phyloP scores from a whole-genome alignment of 2,888 invertebrate species.

The Palloptera scutellata region DNA sequence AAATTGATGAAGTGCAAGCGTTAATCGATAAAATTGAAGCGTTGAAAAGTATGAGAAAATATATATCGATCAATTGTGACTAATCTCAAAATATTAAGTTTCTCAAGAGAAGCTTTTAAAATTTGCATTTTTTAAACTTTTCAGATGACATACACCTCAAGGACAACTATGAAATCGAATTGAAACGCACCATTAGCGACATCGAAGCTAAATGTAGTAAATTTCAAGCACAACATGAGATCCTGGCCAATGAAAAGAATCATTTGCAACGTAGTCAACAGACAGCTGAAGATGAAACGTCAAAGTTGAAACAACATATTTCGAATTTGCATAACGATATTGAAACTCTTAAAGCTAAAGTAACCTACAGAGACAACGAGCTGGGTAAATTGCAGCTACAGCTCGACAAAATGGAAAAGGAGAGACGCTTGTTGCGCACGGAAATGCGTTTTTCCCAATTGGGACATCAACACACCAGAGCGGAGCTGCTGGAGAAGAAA shows the following conservation, averaged over 20 bases:
- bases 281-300: slow-evolving; percentile 72
- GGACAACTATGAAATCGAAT: slow-evolving; percentile 58
- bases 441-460: slow-evolving; percentile 63
- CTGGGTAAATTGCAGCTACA: slow-evolving; percentile 76
- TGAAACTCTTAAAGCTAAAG: slow-evolving; percentile 71
- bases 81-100: no score
- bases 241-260: slow-evolving; percentile 78
- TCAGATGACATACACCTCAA: slow-evolving; percentile 60
- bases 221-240: slow-evolving; percentile 75
- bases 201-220: slow-evolving; percentile 54
- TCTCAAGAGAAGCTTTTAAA: no score
- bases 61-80: slow-evolving; percentile 41
- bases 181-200: slow-evolving; percentile 59
- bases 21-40: slow-evolving; percentile 58
- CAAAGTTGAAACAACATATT: slow-evolving; percentile 76
- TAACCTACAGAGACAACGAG: slow-evolving; percentile 76
- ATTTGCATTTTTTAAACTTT: no score
- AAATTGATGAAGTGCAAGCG: slow-evolving; percentile 59
- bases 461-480: slow-evolving; percentile 60
- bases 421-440: slow-evolving; percentile 71
- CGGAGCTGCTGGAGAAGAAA: slow-evolving; percentile 60
- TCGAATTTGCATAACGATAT: slow-evolving; percentile 67
- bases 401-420: slow-evolving; percentile 74
- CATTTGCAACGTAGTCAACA: slow-evolving; percentile 77
- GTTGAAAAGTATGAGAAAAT: slow-evolving; percentile 58